A percentile compares a stretch with the other conserved stretches of the same genome.
Evolutionary conservation across 2,888 invertebrate genomes (phyloP).

Genomic region (Phaedon cochleariae): DNA sequence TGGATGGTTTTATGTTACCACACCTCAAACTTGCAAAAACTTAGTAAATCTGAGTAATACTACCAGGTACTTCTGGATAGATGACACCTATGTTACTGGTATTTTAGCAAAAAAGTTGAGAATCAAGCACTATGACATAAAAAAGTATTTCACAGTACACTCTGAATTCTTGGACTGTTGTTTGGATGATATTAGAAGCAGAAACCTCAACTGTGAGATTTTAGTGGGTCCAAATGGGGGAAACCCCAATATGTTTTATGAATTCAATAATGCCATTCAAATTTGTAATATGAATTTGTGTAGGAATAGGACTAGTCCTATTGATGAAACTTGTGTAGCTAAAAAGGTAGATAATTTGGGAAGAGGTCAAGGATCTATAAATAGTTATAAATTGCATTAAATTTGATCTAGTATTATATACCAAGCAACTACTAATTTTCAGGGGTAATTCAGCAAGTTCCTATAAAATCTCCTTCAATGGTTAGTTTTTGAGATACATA

Average conservation of each 20-base stretch:
- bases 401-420: too few species aligned
- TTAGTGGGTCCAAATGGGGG: slow-evolving; percentile 82
- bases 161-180: slow-evolving; percentile 80
- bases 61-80: slow-evolving; percentile 88
- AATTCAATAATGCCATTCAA: slow-evolving; percentile 70
- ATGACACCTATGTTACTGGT: slow-evolving; percentile 88
- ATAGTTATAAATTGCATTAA: slow-evolving; percentile 47
- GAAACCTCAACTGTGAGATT: slow-evolving; percentile 71
- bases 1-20: slow-evolving; percentile 86
- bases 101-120: slow-evolving; percentile 70
- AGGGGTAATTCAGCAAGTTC: too few species aligned
- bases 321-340: slow-evolving; percentile 70
- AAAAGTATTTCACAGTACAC: slow-evolving; percentile 73
- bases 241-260: slow-evolving; percentile 72
- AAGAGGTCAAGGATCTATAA: slow-evolving; percentile 50
- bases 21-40: slow-evolving; percentile 68
- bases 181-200: slow-evolving; percentile 67
- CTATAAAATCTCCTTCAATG: too few species aligned
- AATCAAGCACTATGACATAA: slow-evolving; percentile 68
- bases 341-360: slow-evolving; percentile 54
- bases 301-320: slow-evolving; percentile 61
- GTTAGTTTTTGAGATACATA: too few species aligned
- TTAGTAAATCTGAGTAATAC: slow-evolving; percentile 67
- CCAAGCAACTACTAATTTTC: too few species aligned
- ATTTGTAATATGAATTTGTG: slow-evolving; percentile 69